phyloP scores from a whole-genome alignment of 1,140 invertebrate genomes.

The Heliconius hermathena region DNA sequence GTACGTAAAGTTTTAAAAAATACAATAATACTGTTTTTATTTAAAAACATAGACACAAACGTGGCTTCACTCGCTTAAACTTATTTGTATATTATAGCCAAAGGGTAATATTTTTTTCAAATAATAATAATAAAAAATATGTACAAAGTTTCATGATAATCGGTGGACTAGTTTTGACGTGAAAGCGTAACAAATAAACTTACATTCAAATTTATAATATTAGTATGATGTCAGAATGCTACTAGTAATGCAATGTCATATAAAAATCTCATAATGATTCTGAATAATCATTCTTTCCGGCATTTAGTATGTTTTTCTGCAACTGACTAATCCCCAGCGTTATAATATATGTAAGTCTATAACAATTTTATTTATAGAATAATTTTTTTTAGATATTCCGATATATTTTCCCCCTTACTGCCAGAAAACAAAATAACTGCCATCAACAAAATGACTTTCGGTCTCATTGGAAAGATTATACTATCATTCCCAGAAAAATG shows the following conservation, averaged over 20 bases:
- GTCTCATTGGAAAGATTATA: conserved; percentile 50
- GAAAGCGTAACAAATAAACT: no score
- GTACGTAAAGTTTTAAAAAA: neutral
- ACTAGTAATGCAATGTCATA: neutral
- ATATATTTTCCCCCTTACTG: conserved; percentile 49
- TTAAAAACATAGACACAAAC: neutral
- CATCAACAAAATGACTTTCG: conserved; percentile 56
- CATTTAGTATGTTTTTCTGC: no score
- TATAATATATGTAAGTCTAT: neutral
- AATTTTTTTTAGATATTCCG: conserved; percentile 48
- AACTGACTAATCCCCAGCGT: no score
- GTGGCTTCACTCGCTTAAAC: no score
- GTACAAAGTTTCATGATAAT: no score
- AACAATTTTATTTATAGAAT: neutral
- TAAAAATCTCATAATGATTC: neutral
- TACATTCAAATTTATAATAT: no score
- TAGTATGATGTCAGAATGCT: neutral
- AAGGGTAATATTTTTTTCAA: no score
- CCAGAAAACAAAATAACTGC: conserved; percentile 49
- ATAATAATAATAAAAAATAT: no score
- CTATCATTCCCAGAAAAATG: conserved; percentile 50
- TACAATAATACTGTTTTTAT: neutral
- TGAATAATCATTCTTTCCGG: no score
- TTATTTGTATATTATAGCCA: no score
- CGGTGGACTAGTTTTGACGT: no score